These are phyloP conservation scores for Tetraneura akinire DNA, from an alignment of 1,140 invertebrate species.

Conservation along the genomic window DNA sequence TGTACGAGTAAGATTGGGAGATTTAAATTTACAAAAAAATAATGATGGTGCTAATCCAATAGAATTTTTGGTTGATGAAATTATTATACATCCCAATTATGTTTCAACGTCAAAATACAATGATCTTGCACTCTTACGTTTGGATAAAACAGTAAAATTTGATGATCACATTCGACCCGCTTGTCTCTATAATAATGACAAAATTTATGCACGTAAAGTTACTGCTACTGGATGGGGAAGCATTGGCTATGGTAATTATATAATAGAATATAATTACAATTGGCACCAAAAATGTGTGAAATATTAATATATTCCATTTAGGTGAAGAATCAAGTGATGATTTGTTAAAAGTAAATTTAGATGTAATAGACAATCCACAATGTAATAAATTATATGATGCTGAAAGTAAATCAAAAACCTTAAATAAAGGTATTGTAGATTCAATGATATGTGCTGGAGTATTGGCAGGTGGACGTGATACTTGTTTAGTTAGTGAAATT, in stretches of 20 bases:
- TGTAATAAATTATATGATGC: conserved; percentile 55
- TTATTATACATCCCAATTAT: conserved; percentile 61
- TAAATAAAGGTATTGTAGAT: conserved; percentile 62
- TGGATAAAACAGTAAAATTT: conserved; percentile 60
- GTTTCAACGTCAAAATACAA: conserved; percentile 60
- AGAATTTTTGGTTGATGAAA: conserved; percentile 56
- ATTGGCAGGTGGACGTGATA: conserved; percentile 70
- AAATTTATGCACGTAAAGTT: conserved; percentile 54
- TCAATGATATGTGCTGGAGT: conserved; percentile 74
- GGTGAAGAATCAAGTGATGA: conserved; percentile 53
- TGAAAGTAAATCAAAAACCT: conserved; percentile 55
- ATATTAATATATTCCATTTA: conserved; percentile 30
- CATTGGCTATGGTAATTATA: conserved; percentile 42
- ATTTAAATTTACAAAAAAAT: conserved; percentile 55
- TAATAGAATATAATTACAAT: neutral
- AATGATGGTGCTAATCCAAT: conserved; percentile 56
- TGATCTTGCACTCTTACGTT: conserved; percentile 67
- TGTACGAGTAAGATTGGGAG: conserved; percentile 56
- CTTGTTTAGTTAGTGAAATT: conserved; percentile 67
- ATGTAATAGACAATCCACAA: conserved; percentile 53
- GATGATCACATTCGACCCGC: conserved; percentile 62
- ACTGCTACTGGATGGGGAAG: conserved; percentile 64
- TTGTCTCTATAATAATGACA: conserved; percentile 62
- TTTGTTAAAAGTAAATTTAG: conserved; percentile 55
- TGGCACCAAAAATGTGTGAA: neutral